Conservation (phyloP, 2,113 vertebrate genomes). For the Ptilorrhoa leucosticta region DNA sequence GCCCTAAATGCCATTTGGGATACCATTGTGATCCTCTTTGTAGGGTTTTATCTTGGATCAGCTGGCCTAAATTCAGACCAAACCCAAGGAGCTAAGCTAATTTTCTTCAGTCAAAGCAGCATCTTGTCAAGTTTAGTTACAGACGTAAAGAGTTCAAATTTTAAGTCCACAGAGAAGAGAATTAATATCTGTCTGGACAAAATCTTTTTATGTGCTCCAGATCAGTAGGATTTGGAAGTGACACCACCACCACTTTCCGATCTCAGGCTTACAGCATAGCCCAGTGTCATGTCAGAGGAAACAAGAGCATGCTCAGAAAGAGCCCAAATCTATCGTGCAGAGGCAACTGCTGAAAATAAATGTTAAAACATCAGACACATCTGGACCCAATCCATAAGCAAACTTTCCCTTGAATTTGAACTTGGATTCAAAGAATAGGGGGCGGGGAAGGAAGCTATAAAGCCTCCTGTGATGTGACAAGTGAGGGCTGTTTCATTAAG, state of each 20-base stretch:
- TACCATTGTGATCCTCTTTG: background rate
- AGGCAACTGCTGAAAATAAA: background rate
- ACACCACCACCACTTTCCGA: background rate
- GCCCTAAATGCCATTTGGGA: background rate
- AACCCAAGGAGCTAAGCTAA: background rate
- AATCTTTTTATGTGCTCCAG: background rate
- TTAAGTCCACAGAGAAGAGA: background rate
- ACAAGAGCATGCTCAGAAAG: background rate
- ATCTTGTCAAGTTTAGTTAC: background rate
- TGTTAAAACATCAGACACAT: background rate
- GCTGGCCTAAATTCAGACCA: background rate
- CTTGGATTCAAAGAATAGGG: background rate
- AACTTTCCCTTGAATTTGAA: slow-evolving; percentile 31
- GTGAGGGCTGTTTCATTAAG: slow-evolving; percentile 20
- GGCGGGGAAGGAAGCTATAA: background rate
- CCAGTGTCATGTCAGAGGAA: background rate
- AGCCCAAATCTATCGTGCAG: background rate
- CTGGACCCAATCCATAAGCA: slow-evolving; percentile 9
- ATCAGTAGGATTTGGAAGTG: background rate
- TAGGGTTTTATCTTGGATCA: background rate
- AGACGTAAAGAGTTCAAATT: background rate
- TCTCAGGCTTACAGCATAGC: background rate
- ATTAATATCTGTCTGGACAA: background rate
- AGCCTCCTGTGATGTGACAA: slow-evolving; percentile 6
- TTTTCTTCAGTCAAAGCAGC: background rate